These are phyloP conservation scores for Galeopsomyia nigrocyanea DNA, from an alignment of 2,888 invertebrate species.

Conservation along the genomic window DNA sequence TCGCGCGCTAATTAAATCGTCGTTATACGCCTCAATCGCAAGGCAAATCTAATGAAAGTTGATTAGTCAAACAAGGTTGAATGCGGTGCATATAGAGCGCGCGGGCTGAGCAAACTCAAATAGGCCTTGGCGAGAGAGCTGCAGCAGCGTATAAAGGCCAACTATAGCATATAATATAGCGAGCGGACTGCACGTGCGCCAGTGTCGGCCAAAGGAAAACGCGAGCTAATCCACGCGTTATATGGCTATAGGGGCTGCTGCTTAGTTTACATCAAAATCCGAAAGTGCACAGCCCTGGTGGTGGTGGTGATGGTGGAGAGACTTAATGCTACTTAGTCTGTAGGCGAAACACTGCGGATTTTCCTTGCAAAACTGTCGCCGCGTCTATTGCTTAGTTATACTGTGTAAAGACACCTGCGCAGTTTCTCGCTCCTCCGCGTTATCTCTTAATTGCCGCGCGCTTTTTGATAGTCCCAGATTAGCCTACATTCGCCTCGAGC, in stretches of 20 bases:
- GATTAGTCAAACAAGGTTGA: not conserved
- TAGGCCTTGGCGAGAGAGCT: conserved; percentile 1
- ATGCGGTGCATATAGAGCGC: not conserved
- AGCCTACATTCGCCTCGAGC: too few species aligned
- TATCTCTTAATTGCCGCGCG: too few species aligned
- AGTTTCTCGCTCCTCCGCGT: too few species aligned
- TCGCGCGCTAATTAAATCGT: too few species aligned
- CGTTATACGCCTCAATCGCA: not conserved
- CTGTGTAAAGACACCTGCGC: too few species aligned
- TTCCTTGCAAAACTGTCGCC: too few species aligned
- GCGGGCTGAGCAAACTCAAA: conserved; percentile 17
- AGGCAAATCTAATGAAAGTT: conserved; percentile 11
- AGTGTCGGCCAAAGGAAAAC: not conserved
- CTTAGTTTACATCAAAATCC: conserved; percentile 42
- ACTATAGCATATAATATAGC: too few species aligned
- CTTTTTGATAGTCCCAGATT: too few species aligned
- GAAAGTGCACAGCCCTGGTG: conserved; percentile 18
- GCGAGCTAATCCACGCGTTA: conserved; percentile 13
- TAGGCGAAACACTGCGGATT: not conserved
- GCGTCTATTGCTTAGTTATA: too few species aligned
- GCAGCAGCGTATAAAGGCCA: not conserved
- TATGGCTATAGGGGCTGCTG: conserved; percentile 5
- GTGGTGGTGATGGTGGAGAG: conserved; percentile 18
- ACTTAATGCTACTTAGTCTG: conserved; percentile 35
- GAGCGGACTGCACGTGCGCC: not conserved